These are phyloP conservation scores for Archivesica marissinica DNA, from an alignment of 1,140 invertebrate genomes.

Conservation along the genomic window DNA sequence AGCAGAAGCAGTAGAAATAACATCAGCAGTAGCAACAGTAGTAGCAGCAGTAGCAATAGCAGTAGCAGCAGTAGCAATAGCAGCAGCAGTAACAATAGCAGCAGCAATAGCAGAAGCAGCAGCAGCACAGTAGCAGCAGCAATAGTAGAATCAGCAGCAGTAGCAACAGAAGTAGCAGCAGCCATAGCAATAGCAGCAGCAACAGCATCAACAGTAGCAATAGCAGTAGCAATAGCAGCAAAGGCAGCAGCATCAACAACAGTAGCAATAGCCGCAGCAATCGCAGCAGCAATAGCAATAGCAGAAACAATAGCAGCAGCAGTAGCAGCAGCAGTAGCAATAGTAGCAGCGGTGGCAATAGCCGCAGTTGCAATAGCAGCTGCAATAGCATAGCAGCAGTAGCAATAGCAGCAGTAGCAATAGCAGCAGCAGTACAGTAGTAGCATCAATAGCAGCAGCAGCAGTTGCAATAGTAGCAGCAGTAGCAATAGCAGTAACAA, in stretches of 20 bases:
- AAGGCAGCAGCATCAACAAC: no score
- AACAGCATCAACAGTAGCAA: neutral
- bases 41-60: constrained; percentile 10
- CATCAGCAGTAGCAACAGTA: no score
- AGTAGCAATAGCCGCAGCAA: constrained; percentile 9
- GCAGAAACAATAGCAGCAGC: neutral
- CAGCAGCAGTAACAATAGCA: constrained; percentile 12
- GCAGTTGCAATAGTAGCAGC: neutral
- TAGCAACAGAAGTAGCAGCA: no score
- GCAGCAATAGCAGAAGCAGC: constrained; percentile 16
- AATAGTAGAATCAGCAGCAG: no score
- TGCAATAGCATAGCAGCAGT: constrained; percentile 19
- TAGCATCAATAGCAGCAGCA: neutral
- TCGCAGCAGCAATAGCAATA: constrained; percentile 14
- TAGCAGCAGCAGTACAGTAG: constrained; percentile 1
- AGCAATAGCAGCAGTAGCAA: constrained; percentile 18
- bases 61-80: constrained; percentile 3
- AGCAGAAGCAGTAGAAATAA: constrained; percentile 26
- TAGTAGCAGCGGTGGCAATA: constrained; percentile 8
- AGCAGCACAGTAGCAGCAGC: no score
- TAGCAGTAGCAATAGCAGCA: no score
- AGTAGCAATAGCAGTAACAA: constrained; percentile 4
- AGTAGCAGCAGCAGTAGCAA: constrained; percentile 29
- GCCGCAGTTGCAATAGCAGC: constrained; percentile 4
- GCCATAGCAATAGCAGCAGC: neutral